phyloP scores from a whole-genome alignment of 2,113 vertebrate species.

The Motacilla tschutschensis region DNA sequence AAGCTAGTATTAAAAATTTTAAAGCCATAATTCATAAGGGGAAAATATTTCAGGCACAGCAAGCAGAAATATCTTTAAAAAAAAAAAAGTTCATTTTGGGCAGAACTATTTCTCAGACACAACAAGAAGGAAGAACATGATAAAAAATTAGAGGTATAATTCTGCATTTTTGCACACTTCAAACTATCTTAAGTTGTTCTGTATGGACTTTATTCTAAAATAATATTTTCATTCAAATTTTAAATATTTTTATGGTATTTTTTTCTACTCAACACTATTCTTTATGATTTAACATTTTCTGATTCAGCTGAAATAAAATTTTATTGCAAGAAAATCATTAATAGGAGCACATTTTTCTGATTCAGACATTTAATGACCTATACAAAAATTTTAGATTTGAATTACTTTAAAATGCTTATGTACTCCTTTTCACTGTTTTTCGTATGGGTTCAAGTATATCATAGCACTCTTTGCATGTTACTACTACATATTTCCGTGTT shows the following conservation, averaged over 20 bases:
- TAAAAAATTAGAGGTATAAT: not conserved
- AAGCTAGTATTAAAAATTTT: not conserved
- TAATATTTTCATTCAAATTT: not conserved
- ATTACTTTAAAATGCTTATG: not conserved
- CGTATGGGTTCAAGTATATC: not conserved
- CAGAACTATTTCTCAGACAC: not conserved
- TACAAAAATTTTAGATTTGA: not conserved
- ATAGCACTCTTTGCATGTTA: not conserved
- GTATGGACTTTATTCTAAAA: not conserved
- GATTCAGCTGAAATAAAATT: not conserved
- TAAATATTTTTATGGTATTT: not conserved
- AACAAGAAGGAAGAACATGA: not conserved
- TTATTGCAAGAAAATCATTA: not conserved
- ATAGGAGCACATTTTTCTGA: not conserved
- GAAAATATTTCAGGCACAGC: not conserved
- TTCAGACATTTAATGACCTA: not conserved
- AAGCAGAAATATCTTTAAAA: not conserved
- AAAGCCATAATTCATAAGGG: not conserved
- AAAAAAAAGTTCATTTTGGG: not conserved
- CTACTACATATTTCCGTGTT: not conserved
- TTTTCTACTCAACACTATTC: not conserved
- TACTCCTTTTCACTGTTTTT: not conserved
- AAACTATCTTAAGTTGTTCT: not conserved
- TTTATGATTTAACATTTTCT: not conserved
- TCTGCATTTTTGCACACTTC: not conserved